Conservation (phyloP, 1,140 invertebrate genomes). For the Heliconius eleuchia region DNA sequence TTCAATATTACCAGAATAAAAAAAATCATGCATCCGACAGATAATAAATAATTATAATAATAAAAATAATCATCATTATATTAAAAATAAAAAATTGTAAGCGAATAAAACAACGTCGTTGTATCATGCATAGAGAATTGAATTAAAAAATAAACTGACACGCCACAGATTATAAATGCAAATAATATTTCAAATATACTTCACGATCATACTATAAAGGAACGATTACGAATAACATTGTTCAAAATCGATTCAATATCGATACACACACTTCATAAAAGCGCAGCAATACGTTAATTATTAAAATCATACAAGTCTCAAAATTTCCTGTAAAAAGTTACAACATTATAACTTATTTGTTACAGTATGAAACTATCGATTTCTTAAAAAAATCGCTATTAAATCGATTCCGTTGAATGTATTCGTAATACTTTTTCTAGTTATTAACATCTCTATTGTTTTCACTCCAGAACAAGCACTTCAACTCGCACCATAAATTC, state of each 20-base stretch:
- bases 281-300: background rate
- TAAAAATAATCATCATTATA: constrained; percentile 51
- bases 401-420: constrained; percentile 39
- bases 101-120: constrained; percentile 74
- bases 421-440: background rate
- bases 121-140: constrained; percentile 40
- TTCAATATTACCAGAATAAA: constrained; percentile 48
- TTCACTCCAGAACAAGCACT: background rate
- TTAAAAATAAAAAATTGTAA: constrained; percentile 56
- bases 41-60: constrained; percentile 44
- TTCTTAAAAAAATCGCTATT: constrained; percentile 29
- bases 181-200: constrained; percentile 34
- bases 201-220: background rate
- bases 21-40: constrained; percentile 55
- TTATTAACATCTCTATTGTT: background rate
- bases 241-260: background rate
- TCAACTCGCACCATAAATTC: constrained; percentile 36
- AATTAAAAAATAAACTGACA: constrained; percentile 42
- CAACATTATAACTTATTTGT: background rate
- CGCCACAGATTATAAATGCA: constrained; percentile 66
- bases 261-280: background rate
- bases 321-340: constrained; percentile 7
- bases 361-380: constrained; percentile 2
- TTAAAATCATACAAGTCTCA: constrained; percentile 1
- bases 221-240: background rate